Evolutionary conservation across 2,888 invertebrate genomes (phyloP).

Genomic region (Calliscelio sp.): DNA sequence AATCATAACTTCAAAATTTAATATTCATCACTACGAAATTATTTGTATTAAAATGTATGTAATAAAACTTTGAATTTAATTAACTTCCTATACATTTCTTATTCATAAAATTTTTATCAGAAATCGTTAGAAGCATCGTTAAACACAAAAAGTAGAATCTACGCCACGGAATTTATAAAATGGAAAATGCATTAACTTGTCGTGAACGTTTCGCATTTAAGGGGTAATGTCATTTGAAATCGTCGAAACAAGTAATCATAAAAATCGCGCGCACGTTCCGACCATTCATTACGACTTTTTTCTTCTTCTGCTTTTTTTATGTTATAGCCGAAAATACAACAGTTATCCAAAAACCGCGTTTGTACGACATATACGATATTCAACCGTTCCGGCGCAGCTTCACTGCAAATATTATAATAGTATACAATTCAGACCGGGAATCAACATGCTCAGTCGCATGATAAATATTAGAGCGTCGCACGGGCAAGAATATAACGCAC

Average conservation of each 20-base stretch:
- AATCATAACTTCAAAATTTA: no score
- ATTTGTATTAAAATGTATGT: no score
- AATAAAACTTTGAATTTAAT: no score
- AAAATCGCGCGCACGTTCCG: not conserved
- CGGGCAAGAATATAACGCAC: conserved; percentile 31
- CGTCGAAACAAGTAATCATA: conserved; percentile 6
- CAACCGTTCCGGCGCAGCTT: conserved; percentile 27
- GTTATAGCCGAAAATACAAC: conserved; percentile 25
- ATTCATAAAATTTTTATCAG: no score
- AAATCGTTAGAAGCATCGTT: no score
- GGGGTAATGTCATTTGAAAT: no score
- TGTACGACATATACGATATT: conserved; percentile 35
- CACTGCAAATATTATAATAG: conserved; percentile 52
- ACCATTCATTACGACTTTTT: conserved; percentile 18
- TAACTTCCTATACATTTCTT: no score
- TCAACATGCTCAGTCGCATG: conserved; percentile 54
- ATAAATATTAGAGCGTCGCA: conserved; percentile 50
- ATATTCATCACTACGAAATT: no score
- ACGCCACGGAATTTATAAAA: no score
- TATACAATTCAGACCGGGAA: conserved; percentile 29
- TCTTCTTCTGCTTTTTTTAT: conserved; percentile 17
- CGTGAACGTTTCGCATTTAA: no score
- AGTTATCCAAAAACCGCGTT: conserved; percentile 34
- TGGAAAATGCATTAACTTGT: no score
- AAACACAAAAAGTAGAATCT: no score